Evolutionary conservation across 2,113 vertebrate genomes (phyloP).

Genomic region (Cyanistes caeruleus): DNA sequence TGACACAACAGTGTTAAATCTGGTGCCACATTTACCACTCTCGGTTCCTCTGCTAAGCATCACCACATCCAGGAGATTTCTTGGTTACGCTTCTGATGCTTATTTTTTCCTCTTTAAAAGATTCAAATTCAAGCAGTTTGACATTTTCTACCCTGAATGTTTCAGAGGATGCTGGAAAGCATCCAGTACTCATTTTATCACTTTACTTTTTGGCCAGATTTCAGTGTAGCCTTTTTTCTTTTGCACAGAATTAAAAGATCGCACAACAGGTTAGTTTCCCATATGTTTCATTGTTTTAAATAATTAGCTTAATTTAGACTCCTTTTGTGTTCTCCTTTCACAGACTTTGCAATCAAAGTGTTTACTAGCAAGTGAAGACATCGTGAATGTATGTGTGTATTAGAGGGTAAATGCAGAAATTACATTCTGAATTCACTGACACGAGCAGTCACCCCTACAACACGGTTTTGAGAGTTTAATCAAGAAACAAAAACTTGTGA

Average conservation of each 20-base stretch:
- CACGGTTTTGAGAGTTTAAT: slow-evolving; percentile 33
- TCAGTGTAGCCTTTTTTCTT: slow-evolving; percentile 14
- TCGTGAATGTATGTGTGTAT: not conserved
- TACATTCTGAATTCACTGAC: slow-evolving; percentile 14
- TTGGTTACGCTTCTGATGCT: not conserved
- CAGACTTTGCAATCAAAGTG: not conserved
- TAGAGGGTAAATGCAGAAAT: slow-evolving; percentile 40
- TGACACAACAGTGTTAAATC: not conserved
- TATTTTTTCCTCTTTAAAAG: slow-evolving; percentile 21
- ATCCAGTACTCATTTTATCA: slow-evolving; percentile 51
- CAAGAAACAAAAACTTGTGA: slow-evolving; percentile 55
- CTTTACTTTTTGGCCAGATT: slow-evolving; percentile 39
- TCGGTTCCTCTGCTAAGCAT: not conserved
- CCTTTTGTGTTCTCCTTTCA: not conserved
- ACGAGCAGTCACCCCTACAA: not conserved
- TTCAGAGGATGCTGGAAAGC: slow-evolving; percentile 56
- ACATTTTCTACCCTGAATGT: slow-evolving; percentile 35
- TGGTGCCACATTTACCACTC: not conserved
- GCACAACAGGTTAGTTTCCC: not conserved
- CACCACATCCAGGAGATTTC: not conserved
- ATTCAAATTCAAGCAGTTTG: slow-evolving; percentile 21
- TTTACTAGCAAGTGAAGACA: slow-evolving; percentile 27
- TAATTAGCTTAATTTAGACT: not conserved
- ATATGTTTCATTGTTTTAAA: slow-evolving; percentile 15
- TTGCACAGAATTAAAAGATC: not conserved